Evolutionary conservation across 2,888 invertebrate genomes (phyloP).

Genomic region (Tricholauxania praeusta): DNA sequence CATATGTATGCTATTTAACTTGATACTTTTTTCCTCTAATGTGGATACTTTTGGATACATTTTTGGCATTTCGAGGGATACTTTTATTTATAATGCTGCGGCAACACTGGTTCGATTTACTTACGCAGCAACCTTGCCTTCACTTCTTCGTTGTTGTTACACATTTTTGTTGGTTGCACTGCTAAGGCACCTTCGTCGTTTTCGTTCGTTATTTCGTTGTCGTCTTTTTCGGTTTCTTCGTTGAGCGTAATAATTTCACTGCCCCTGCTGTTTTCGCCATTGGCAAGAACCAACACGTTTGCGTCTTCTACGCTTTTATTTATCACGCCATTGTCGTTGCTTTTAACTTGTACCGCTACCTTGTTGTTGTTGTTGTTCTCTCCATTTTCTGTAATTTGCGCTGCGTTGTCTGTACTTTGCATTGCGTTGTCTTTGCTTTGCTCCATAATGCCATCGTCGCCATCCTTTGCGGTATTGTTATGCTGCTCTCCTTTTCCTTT

Average conservation of each 20-base stretch:
- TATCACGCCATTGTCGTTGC: not conserved
- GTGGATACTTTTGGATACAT: too few species aligned
- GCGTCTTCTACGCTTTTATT: not conserved
- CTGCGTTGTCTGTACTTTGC: too few species aligned
- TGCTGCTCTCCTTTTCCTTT: not conserved
- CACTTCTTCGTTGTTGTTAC: not conserved
- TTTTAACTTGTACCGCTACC: not conserved
- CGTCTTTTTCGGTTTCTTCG: not conserved
- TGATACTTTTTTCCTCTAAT: too few species aligned
- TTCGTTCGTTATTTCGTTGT: not conserved
- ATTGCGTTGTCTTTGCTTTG: too few species aligned
- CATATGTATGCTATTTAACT: too few species aligned
- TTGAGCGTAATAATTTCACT: too few species aligned
- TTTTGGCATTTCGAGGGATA: too few species aligned
- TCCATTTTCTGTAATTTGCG: not conserved
- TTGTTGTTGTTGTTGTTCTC: not conserved
- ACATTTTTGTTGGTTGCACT: too few species aligned
- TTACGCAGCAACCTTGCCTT: not conserved
- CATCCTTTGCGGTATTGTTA: not conserved
- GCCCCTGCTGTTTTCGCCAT: not conserved
- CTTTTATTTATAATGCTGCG: too few species aligned
- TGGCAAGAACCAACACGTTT: not conserved
- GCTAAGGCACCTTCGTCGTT: not conserved
- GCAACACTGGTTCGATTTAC: not conserved
- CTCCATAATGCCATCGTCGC: not conserved